A percentile compares a stretch with the other conserved stretches of the same genome.
Evolutionary conservation across 1,140 invertebrate genomes (phyloP).

Genomic region (Apis laboriosa): DNA sequence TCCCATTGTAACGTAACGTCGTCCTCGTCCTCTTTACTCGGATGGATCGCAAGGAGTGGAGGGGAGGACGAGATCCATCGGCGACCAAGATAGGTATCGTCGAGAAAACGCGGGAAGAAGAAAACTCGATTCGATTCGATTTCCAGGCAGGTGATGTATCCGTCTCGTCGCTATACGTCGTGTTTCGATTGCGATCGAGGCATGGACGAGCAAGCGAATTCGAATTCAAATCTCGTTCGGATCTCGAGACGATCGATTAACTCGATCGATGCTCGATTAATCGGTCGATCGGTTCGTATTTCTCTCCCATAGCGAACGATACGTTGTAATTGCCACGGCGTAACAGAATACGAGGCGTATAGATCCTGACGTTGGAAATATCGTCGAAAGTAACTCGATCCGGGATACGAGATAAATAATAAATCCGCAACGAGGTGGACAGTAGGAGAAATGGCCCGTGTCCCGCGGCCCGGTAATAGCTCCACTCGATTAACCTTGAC

Average conservation of each 20-base stretch:
- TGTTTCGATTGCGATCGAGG: background rate
- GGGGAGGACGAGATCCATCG: too few species aligned
- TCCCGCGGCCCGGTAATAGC: constrained; percentile 30
- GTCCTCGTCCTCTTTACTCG: constrained; percentile 39
- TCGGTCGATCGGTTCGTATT: constrained; percentile 7
- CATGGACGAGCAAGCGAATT: background rate
- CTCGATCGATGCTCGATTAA: constrained; percentile 40
- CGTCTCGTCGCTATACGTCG: background rate
- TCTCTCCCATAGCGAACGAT: constrained; percentile 23
- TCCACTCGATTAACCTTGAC: constrained; percentile 53
- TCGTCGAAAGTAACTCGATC: constrained; percentile 65
- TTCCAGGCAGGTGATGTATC: background rate
- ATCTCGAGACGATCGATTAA: constrained; percentile 33
- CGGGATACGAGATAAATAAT: constrained; percentile 60
- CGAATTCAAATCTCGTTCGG: background rate
- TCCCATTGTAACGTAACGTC: constrained; percentile 66
- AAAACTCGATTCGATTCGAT: background rate
- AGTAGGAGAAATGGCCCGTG: constrained; percentile 46
- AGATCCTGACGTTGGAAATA: constrained; percentile 58
- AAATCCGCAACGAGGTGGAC: constrained; percentile 41
- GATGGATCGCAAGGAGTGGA: background rate
- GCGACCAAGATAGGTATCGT: too few species aligned
- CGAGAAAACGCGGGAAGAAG: background rate
- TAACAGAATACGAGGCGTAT: constrained; percentile 59
- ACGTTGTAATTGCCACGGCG: constrained; percentile 51